phyloP scores from a whole-genome alignment of 2,888 invertebrate genomes.

The Cryptocheilus praepositus region DNA sequence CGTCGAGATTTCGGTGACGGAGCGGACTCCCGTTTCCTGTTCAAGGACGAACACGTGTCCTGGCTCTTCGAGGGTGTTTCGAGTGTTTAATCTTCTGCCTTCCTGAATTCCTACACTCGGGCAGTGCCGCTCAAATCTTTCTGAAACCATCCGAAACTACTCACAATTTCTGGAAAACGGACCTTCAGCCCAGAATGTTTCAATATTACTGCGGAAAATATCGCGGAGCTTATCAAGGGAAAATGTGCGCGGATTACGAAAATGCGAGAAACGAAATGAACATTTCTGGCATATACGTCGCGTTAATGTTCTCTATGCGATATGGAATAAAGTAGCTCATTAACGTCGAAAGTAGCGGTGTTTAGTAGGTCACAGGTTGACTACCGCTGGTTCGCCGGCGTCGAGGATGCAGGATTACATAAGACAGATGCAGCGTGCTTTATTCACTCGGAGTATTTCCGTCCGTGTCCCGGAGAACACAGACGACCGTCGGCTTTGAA shows the following conservation, averaged over 20 bases:
- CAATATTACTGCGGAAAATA: no score
- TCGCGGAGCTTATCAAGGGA: no score
- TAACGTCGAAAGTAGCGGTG: background rate
- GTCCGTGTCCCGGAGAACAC: background rate
- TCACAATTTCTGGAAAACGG: no score
- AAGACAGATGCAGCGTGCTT: slow-evolving; percentile 42
- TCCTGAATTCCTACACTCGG: background rate
- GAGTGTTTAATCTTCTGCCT: slow-evolving; percentile 21
- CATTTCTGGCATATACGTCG: no score
- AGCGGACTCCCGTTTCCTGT: slow-evolving; percentile 37
- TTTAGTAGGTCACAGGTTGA: background rate
- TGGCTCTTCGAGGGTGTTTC: slow-evolving; percentile 30
- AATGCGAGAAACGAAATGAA: no score
- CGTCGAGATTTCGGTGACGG: slow-evolving; percentile 12
- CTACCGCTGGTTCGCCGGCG: no score
- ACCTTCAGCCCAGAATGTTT: no score
- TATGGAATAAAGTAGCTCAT: no score
- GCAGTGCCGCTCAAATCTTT: background rate
- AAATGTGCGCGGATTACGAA: no score
- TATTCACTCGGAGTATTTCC: slow-evolving; percentile 17
- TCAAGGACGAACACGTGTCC: slow-evolving; percentile 49
- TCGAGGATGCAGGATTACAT: slow-evolving; percentile 30
- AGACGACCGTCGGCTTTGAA: slow-evolving; percentile 8
- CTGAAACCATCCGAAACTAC: slow-evolving; percentile 10
- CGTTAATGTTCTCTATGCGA: no score